A percentile compares a stretch with the other conserved stretches of the same genome.
These are phyloP conservation scores for Diplogasteroides magnus DNA, from an alignment of 1,140 invertebrate genomes.

Conservation along the genomic window DNA sequence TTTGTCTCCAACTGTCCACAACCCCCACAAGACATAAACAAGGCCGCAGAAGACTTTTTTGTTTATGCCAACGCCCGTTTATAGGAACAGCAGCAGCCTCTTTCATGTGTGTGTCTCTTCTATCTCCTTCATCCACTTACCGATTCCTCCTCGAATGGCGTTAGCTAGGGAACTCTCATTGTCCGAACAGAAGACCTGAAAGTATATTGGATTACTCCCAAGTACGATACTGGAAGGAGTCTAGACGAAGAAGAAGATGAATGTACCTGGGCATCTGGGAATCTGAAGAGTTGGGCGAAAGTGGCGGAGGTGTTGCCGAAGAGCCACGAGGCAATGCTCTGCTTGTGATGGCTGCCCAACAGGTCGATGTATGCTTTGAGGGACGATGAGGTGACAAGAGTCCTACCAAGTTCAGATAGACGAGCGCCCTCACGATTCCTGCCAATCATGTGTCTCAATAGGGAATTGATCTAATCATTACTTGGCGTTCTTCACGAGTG, in stretches of 20 bases:
- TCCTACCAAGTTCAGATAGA: constrained; percentile 32
- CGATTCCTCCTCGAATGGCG: constrained; percentile 33
- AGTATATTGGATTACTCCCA: neutral
- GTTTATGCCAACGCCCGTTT: too few relatives aligned
- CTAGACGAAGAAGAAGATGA: neutral
- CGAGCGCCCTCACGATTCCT: constrained; percentile 26
- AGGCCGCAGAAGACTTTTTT: neutral
- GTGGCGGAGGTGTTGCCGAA: constrained; percentile 31
- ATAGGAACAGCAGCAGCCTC: too few relatives aligned
- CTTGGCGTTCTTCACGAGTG: constrained; percentile 16
- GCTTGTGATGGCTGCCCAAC: constrained; percentile 33
- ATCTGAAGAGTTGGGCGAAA: constrained; percentile 26
- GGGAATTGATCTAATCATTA: too few relatives aligned
- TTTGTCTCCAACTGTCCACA: neutral
- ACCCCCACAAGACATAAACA: constrained; percentile 7
- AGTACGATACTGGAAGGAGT: neutral
- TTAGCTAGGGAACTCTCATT: constrained; percentile 21
- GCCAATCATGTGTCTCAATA: too few relatives aligned
- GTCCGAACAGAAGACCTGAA: constrained; percentile 27
- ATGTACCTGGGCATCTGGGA: constrained; percentile 11
- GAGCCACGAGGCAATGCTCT: constrained; percentile 35
- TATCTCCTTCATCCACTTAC: too few relatives aligned
- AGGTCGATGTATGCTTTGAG: constrained; percentile 36
- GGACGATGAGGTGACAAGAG: constrained; percentile 31
- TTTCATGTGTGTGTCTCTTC: too few relatives aligned